Evolutionary conservation across 2,888 invertebrate species (phyloP).

Genomic region (Trachelus tabidus): DNA sequence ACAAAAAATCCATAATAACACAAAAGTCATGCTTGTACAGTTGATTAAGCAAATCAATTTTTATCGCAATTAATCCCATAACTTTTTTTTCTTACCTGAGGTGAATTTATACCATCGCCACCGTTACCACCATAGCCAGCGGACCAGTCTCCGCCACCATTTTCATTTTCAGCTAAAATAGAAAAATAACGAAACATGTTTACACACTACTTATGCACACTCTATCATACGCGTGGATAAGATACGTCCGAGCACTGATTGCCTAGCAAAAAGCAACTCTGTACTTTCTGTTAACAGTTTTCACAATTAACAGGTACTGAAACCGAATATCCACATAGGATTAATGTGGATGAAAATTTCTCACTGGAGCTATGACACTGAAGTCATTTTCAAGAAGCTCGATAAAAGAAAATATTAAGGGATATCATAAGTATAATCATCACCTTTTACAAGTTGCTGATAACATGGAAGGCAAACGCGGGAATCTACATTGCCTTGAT

Average conservation of each 20-base stretch:
- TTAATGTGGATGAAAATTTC: neutral
- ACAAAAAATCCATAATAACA: neutral
- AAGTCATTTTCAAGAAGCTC: neutral
- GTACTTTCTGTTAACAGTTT: neutral
- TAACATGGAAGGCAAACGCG: slow-evolving; percentile 82
- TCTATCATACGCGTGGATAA: neutral
- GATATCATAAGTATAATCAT: slow-evolving; percentile 12
- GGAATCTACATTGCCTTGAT: slow-evolving; percentile 80
- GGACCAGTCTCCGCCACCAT: slow-evolving; percentile 53
- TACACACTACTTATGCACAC: neutral
- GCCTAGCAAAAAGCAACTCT: neutral
- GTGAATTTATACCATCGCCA: slow-evolving; percentile 50
- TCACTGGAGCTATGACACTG: neutral
- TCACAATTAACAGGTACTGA: neutral
- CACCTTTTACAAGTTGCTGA: slow-evolving; percentile 70
- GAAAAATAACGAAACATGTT: neutral
- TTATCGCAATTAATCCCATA: neutral
- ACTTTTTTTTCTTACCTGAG: slow-evolving; percentile 49
- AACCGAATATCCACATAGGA: no score
- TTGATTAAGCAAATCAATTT: neutral
- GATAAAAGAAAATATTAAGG: neutral
- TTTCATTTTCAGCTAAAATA: slow-evolving; percentile 52
- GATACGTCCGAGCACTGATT: neutral
- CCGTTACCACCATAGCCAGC: slow-evolving; percentile 43
- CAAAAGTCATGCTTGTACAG: neutral